Evolutionary conservation across 2,113 vertebrate species (phyloP).

Genomic region (Thunnus maccoyii): DNA sequence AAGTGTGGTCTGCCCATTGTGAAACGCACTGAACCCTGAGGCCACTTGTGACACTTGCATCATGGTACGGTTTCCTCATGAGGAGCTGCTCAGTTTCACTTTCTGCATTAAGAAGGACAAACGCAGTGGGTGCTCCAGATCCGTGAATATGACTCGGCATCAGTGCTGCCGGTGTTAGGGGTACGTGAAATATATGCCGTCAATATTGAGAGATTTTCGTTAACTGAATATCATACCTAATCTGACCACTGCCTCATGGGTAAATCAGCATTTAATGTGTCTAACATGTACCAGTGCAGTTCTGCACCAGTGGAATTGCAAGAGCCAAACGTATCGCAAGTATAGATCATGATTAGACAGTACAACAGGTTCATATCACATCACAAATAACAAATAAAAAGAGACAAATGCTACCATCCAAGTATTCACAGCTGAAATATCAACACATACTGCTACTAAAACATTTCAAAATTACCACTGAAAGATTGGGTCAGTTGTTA

Average conservation of each 20-base stretch:
- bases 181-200: not conserved
- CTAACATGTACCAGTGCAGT: not conserved
- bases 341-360: not conserved
- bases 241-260: not conserved
- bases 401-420: constrained; percentile 60
- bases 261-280: not conserved
- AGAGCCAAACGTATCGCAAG: not conserved
- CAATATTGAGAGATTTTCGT: not conserved
- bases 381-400: not conserved
- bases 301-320: not conserved
- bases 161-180: not conserved
- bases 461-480: not conserved
- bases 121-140: not conserved
- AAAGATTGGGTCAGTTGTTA: not conserved
- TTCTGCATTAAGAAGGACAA: not conserved
- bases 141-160: not conserved
- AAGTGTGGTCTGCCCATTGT: constrained; percentile 10
- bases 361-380: not conserved
- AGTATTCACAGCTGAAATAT: constrained; percentile 14
- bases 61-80: constrained; percentile 2
- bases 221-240: not conserved
- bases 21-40: constrained; percentile 20
- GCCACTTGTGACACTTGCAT: constrained; percentile 28
- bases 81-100: not conserved
- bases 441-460: not conserved